A percentile compares a stretch with the other conserved stretches of the same genome.
Conservation (phyloP, 2,888 invertebrate genomes). For the Xiphydria camelus region DNA sequence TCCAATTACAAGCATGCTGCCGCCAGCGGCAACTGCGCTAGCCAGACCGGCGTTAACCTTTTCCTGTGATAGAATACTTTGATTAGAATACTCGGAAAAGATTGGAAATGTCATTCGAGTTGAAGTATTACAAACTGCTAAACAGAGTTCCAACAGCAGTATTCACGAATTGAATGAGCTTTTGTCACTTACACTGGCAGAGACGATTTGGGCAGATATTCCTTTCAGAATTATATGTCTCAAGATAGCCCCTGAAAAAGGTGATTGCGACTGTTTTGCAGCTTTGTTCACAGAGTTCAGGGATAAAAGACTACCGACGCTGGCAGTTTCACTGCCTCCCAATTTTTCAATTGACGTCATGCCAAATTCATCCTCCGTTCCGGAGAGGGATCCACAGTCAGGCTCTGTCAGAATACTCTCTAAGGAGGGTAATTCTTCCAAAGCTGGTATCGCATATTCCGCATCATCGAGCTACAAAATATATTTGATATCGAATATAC, state of each 20-base stretch:
- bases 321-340: constrained; percentile 60
- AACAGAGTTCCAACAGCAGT: too few species aligned
- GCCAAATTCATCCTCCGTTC: constrained; percentile 56
- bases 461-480: constrained; percentile 76
- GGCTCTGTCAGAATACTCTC: constrained; percentile 82
- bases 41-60: constrained; percentile 87
- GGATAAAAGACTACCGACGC: constrained; percentile 61
- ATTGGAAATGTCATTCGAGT: constrained; percentile 2
- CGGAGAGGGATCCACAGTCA: constrained; percentile 67
- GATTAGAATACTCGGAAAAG: constrained; percentile 1
- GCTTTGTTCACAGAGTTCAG: constrained; percentile 52
- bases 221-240: constrained; percentile 83
- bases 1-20: constrained; percentile 84
- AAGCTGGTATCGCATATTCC: constrained; percentile 79
- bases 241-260: constrained; percentile 67
- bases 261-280: constrained; percentile 49
- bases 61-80: constrained; percentile 64
- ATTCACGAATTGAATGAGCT: too few species aligned
- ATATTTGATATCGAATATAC: too few species aligned
- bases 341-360: constrained; percentile 41
- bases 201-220: constrained; percentile 84
- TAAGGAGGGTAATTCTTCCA: constrained; percentile 74
- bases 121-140: too few species aligned
- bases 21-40: constrained; percentile 78
- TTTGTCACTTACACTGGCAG: constrained; percentile 72